Conservation (phyloP, 1,140 invertebrate species). For the Aricia agestis region DNA sequence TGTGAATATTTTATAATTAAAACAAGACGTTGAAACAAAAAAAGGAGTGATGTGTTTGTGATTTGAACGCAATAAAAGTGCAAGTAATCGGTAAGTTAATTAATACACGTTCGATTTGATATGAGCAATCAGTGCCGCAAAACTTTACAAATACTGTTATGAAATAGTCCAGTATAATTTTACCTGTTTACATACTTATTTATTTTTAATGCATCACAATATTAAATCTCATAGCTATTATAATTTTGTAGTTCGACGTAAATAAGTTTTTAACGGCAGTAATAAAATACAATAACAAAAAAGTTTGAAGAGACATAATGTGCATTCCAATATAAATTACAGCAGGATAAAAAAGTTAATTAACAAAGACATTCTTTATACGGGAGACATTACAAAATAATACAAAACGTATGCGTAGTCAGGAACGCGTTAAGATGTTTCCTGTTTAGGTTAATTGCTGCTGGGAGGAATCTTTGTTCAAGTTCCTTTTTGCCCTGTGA, state of each 20-base stretch:
- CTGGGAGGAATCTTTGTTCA: conserved; percentile 3
- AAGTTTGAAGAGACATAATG: neutral
- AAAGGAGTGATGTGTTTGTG: conserved; percentile 3
- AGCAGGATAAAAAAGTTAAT: neutral
- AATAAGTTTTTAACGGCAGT: too few species aligned
- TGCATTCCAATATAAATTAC: neutral
- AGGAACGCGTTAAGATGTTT: conserved; percentile 11
- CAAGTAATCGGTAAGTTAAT: conserved; percentile 13
- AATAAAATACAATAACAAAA: neutral
- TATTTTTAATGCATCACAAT: neutral
- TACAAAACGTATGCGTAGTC: conserved; percentile 4
- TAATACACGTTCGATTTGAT: neutral
- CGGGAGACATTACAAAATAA: conserved; percentile 10
- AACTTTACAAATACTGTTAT: neutral
- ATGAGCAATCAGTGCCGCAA: conserved; percentile 2
- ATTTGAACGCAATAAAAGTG: conserved; percentile 12
- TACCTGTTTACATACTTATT: neutral
- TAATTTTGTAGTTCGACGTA: neutral
- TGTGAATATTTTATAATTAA: neutral
- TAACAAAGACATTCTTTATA: conserved; percentile 12
- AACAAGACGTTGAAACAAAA: neutral
- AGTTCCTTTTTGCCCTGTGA: neutral
- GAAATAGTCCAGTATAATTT: neutral
- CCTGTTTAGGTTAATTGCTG: conserved; percentile 6
- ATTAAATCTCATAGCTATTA: neutral